Evolutionary conservation across 2,113 vertebrate species (phyloP).

Genomic region (Picathartes gymnocephalus): DNA sequence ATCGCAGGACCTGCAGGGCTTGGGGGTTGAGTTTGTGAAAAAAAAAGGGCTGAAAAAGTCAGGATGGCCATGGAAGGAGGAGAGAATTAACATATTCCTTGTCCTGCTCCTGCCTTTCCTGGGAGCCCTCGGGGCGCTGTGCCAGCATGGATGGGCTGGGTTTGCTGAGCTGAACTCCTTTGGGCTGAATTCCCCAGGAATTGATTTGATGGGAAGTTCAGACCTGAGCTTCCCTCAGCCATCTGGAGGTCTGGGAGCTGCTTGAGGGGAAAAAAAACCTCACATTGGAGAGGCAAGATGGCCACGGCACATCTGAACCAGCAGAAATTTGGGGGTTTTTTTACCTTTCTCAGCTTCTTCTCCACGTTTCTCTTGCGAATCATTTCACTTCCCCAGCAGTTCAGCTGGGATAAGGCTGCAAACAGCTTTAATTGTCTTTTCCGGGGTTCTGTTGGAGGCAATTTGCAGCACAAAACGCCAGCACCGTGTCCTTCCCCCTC

Average conservation of each 20-base stretch:
- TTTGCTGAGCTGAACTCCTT: not conserved
- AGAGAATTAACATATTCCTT: not conserved
- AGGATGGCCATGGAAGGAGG: rapidly evolving
- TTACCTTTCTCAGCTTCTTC: not conserved
- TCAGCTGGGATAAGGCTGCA: not conserved
- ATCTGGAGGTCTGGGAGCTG: not conserved
- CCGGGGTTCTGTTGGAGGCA: not conserved
- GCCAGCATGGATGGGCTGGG: not conserved
- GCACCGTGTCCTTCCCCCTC: rapidly evolving
- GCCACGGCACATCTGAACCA: not conserved
- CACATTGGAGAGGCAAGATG: no score
- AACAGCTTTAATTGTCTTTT: not conserved
- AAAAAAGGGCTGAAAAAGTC: not conserved
- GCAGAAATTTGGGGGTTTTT: not conserved
- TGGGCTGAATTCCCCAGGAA: not conserved
- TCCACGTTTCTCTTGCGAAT: not conserved
- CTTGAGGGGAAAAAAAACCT: not conserved
- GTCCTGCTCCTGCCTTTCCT: not conserved
- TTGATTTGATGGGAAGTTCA: not conserved
- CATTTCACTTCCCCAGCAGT: not conserved
- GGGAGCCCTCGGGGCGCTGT: not conserved
- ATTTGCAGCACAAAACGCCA: not conserved
- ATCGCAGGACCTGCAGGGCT: not conserved
- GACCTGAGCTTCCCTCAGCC: not conserved
- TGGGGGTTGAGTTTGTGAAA: not conserved